A percentile compares a stretch with the other conserved stretches of the same genome.
Evolutionary conservation across 2,888 invertebrate species (phyloP).

Genomic region (Parnassius smintheus): DNA sequence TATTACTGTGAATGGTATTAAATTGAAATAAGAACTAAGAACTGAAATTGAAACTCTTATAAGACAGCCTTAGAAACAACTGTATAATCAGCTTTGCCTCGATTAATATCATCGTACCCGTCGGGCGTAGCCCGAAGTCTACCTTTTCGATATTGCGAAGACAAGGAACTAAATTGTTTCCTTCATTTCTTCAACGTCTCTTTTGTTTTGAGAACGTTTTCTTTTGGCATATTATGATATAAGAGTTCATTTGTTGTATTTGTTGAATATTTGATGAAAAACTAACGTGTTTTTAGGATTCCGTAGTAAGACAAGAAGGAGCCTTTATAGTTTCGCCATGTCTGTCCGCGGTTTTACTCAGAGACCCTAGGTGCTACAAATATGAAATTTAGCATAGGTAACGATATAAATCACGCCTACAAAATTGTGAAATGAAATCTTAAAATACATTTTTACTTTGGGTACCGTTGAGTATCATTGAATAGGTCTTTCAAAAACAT

Average conservation of each 20-base stretch:
- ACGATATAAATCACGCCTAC: too few species aligned
- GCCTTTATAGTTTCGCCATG: too few species aligned
- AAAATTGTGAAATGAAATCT: too few species aligned
- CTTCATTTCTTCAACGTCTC: conserved; percentile 63
- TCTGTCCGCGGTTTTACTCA: too few species aligned
- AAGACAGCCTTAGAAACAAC: conserved; percentile 59
- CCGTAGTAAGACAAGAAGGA: too few species aligned
- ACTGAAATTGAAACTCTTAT: conserved; percentile 53
- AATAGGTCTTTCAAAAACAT: too few species aligned
- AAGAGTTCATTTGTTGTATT: conserved; percentile 8
- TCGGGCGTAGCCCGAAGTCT: conserved; percentile 46
- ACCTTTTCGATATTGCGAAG: conserved; percentile 63
- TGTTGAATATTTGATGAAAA: neutral
- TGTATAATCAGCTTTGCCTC: conserved; percentile 75
- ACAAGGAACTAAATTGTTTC: conserved; percentile 78
- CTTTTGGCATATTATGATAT: conserved; percentile 27
- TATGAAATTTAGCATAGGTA: too few species aligned
- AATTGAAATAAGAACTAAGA: conserved; percentile 39
- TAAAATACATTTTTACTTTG: too few species aligned
- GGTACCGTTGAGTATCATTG: too few species aligned
- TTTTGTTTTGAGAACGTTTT: conserved; percentile 60
- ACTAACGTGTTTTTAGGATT: too few species aligned
- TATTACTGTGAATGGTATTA: conserved; percentile 32
- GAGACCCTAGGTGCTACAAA: too few species aligned
- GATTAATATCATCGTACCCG: conserved; percentile 73